Conservation (phyloP, 53 echinoderm and acorn worm genomes). For the Astropecten irregularis region DNA sequence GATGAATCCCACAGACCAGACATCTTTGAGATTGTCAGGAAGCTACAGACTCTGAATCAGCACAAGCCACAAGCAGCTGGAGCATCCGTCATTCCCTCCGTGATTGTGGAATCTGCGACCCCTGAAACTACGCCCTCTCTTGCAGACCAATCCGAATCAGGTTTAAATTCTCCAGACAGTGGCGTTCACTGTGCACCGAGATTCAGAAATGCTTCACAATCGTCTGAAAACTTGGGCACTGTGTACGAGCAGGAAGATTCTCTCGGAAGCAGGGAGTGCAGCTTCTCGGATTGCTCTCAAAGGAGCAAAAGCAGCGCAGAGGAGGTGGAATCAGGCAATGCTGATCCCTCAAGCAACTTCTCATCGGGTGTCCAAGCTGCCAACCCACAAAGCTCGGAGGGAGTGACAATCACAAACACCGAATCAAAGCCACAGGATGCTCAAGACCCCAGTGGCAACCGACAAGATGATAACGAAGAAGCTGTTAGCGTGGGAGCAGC, state of each 20-base stretch:
- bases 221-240: too few species aligned
- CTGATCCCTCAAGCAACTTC: too few species aligned
- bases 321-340: too few species aligned
- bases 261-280: not conserved
- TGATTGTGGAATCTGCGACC: not conserved
- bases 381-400: not conserved
- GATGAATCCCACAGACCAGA: not conserved
- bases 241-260: not conserved
- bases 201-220: too few species aligned
- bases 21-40: not conserved
- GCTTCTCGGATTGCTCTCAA: not conserved
- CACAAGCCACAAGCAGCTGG: not conserved
- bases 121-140: too few species aligned
- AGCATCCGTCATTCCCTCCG: not conserved
- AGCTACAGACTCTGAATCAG: not conserved
- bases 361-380: not conserved
- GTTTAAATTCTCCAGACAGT: not conserved
- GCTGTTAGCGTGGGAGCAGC: not conserved
- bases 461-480: not conserved
- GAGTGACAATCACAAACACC: not conserved
- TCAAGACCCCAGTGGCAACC: not conserved
- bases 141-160: too few species aligned
- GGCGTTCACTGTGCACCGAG: not conserved
- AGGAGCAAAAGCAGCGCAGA: not conserved
- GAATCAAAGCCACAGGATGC: not conserved